phyloP scores from a whole-genome alignment of 1,140 invertebrate species.

The Anthonomus grandis region DNA sequence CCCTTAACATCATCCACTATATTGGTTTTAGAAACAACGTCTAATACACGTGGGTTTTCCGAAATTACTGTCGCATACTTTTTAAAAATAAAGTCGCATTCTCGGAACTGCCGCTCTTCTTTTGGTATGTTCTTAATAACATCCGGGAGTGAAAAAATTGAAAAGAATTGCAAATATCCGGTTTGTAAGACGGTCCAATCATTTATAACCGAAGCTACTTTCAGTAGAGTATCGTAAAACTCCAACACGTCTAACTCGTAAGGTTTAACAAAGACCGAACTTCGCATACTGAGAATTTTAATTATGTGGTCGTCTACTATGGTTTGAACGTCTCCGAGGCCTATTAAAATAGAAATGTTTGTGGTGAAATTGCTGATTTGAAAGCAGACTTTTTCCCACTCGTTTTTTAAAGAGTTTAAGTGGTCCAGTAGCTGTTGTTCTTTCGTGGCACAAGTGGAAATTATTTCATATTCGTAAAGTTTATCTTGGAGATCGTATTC shows the following conservation, averaged over 20 bases:
- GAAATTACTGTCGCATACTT: constrained; percentile 43
- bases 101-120: background rate
- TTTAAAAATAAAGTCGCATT: constrained; percentile 1
- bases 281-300: constrained; percentile 80
- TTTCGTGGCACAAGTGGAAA: constrained; percentile 84
- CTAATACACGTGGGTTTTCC: constrained; percentile 56
- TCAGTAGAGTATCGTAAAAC: constrained; percentile 75
- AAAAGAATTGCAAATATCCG: background rate
- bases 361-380: constrained; percentile 68
- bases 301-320: constrained; percentile 84
- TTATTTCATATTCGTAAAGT: constrained; percentile 75
- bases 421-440: constrained; percentile 76
- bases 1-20: constrained; percentile 70
- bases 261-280: constrained; percentile 86
- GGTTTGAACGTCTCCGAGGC: constrained; percentile 78
- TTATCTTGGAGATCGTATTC: constrained; percentile 68
- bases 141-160: background rate
- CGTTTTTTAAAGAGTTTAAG: constrained; percentile 73
- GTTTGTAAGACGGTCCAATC: constrained; percentile 73
- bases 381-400: constrained; percentile 77
- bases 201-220: constrained; percentile 58
- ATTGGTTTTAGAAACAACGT: constrained; percentile 64
- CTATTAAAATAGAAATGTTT: constrained; percentile 67
- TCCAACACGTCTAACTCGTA: constrained; percentile 69
- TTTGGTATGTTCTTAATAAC: background rate